Evolutionary conservation across 1,140 invertebrate genomes (phyloP), one percentile per base, ranked within the genome.

Genomic region (Eubasilissa regina): DNA sequence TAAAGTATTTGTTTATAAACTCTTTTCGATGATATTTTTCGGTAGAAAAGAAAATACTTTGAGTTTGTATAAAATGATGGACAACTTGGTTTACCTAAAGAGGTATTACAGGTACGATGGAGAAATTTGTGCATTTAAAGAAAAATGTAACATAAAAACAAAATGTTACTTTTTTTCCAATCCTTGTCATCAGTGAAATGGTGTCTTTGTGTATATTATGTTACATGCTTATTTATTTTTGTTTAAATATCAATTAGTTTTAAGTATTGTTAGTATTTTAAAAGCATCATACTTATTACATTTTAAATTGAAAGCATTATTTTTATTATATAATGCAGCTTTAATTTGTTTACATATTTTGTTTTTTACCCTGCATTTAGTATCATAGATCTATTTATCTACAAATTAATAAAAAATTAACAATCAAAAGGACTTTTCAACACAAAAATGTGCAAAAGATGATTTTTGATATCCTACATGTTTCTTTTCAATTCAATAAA

Each of bases 171-270:
- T 44, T 66, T 62, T 64, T 66, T 44, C 62, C 35, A 66, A 44
- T 6, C 25, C 25, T 66, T 45, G 35, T 66, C 62, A 15, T 66
- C 62, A 45, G 62, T 66, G 62, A 58, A 58, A 35, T 35, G 25
- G 25, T 6, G 25, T 35, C 55, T 19, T 58, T 66, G 3, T 66
- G 43, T 66, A 66, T 47, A 66, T 70, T 68, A 68, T 70, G 66
- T 70, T 70, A 70, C 45, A 48, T 48, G 45, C 47, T 70, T 70
- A 70, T 70, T 70, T 70, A 70, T 70, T 70, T 70, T 70, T 17
- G 45, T 70, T 70, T 70, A 70, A 68, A 68, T 48, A 68, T 48
- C 45, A 68, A 43, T 64, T 35, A 64, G 19, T 64, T n/a, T 64
- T 64, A 64, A 64, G 60, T 12, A 64, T 64, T 64, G 35, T 64